Percentiles rank a stretch among this genome's conserved stretches.
Conservation (phyloP, 2,888 invertebrate species). For the Phengaris arion region DNA sequence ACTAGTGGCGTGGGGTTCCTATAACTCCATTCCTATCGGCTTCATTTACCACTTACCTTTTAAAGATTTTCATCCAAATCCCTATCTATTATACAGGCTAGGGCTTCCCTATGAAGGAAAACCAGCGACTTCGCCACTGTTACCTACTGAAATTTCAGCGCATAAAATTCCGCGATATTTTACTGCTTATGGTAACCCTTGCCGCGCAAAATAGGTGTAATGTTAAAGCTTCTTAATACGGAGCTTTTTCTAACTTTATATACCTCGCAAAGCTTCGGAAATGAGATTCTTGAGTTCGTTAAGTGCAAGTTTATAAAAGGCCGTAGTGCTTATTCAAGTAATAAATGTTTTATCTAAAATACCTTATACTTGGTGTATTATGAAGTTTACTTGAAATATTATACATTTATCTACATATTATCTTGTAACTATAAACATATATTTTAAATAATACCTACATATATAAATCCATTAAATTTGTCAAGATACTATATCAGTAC, state of each 20-base stretch:
- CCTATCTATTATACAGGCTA: too few species aligned
- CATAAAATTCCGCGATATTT: background rate
- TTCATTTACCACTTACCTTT: too few species aligned
- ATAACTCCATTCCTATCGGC: too few species aligned
- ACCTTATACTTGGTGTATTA: background rate
- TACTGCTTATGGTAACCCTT: background rate
- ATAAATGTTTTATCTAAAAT: background rate
- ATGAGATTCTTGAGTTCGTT: conserved; percentile 24
- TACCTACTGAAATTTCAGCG: background rate
- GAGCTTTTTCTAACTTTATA: conserved; percentile 24
- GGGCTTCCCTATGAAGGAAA: too few species aligned
- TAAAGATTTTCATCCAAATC: too few species aligned
- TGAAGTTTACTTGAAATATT: background rate
- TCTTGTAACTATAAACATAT: too few species aligned
- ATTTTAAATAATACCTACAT: too few species aligned
- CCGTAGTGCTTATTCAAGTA: conserved; percentile 1
- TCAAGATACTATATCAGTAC: too few species aligned
- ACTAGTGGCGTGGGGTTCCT: too few species aligned
- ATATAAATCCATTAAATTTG: too few species aligned
- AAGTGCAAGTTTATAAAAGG: conserved; percentile 8
- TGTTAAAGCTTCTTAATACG: conserved; percentile 10
- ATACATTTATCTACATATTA: background rate
- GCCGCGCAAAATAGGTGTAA: background rate
- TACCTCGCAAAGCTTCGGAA: conserved; percentile 14
- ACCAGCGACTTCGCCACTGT: too few species aligned